Base-by-base conservation (phyloP, 1,140 invertebrate species). In the Chymomyza costata region DNA sequence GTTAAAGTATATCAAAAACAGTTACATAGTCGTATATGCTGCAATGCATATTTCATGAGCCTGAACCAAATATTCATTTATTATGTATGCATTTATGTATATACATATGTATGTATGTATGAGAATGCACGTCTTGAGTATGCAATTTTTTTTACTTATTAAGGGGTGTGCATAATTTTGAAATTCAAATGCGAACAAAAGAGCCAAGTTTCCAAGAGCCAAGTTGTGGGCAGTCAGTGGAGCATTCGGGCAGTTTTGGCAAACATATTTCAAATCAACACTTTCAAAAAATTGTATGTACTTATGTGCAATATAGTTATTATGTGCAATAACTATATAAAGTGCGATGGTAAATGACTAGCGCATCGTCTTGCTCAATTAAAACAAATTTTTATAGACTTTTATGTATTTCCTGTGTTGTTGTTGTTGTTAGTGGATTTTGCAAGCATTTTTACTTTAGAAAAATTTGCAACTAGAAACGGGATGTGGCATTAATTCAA, bases 401-500 rank as follows among this genome's bases (percentile, higher is more conserved):
- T 31, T 39, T 40, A 25, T 44, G 40, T 17, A 25, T 53, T 54
- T 52, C 19, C 54, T 64, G 58, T 39, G 16, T 18, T 39, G 38
- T 6, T 39, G 37, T 2, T 39, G 35, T 16, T 38, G 35, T 1
- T 38, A 17, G 5, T 39, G 37, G n/a, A n/a, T n/a, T n/a, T n/a
- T n/a, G n/a, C n/a, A n/a, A n/a, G n/a, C n/a, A n/a, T n/a, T n/a
- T n/a, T n/a, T n/a, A n/a, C n/a, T n/a, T n/a, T n/a, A n/a, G 57
- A 45, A 60, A 60, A 55, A 46, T 46, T 46, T 46, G 30, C 49
- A 55, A 52, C 52, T 31, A n/a, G n/a, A 49, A 43, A 70, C 71
- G 69, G 71, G 71, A 76, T 78, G 67, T 70, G 63, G 51, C 48
- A 66, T 66, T 76, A 78, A 76, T 76, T 76, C 71, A 76, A 74